A percentile compares a stretch with the other conserved stretches of the same genome.
These are phyloP conservation scores for Ancistrus triradiatus DNA, from an alignment of 2,113 vertebrate species.

Conservation along the genomic window DNA sequence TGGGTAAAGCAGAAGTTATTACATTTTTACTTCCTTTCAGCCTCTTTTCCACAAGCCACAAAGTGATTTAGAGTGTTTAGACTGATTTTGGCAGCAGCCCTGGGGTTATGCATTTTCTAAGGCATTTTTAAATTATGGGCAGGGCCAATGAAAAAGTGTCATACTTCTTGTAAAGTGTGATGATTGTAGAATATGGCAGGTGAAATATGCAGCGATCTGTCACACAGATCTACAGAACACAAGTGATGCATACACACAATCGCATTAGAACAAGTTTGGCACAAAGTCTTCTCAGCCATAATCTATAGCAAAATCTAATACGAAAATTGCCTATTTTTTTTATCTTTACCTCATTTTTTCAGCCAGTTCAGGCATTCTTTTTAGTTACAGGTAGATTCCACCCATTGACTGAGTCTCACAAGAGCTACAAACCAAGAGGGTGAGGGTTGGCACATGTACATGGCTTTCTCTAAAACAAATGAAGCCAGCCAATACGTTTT, in stretches of 20 bases:
- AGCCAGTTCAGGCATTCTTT: background rate
- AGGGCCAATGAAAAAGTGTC: constrained; percentile 34
- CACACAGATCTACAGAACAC: constrained; percentile 22
- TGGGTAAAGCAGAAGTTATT: background rate
- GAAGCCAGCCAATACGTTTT: too few relatives aligned
- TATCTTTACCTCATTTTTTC: too few relatives aligned
- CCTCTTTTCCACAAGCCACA: constrained; percentile 13
- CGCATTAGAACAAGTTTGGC: background rate
- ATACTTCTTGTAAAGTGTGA: constrained; percentile 40
- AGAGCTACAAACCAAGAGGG: too few relatives aligned
- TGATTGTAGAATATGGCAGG: constrained; percentile 31
- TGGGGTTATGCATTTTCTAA: constrained; percentile 47
- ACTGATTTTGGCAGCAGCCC: constrained; percentile 36
- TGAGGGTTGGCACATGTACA: too few relatives aligned
- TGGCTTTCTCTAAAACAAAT: too few relatives aligned
- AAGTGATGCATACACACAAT: background rate
- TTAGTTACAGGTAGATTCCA: background rate
- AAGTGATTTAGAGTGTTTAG: constrained; percentile 32
- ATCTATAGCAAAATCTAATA: background rate
- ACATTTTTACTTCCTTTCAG: too few relatives aligned
- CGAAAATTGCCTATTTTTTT: too few relatives aligned
- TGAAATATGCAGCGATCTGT: constrained; percentile 39
- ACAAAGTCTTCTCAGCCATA: background rate
- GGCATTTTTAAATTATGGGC: constrained; percentile 43
- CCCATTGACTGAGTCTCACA: too few relatives aligned